Conservation (phyloP, 2,797 vertebrate genomes). For the Pseudochaenichthys georgianus region DNA sequence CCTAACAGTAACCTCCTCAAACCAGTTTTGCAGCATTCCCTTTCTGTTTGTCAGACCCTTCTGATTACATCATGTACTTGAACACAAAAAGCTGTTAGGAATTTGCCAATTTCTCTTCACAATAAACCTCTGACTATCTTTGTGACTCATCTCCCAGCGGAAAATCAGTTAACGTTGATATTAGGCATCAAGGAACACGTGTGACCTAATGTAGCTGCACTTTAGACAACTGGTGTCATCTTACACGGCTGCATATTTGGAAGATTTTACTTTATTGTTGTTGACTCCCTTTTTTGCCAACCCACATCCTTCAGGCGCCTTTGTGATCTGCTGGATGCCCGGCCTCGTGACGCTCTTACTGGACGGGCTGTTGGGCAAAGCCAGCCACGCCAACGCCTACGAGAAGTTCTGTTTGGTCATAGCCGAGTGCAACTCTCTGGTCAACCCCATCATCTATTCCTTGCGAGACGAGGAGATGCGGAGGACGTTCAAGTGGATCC, state of each 20-base stretch:
- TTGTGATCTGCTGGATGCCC: slow-evolving; percentile 97
- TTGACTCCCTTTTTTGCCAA: background rate
- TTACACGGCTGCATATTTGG: background rate
- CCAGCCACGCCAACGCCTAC: slow-evolving; percentile 84
- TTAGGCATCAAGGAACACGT: background rate
- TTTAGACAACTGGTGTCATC: background rate
- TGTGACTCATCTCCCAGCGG: slow-evolving; percentile 8
- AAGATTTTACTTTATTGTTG: background rate
- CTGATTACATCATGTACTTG: too few relatives aligned
- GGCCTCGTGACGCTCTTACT: slow-evolving; percentile 91
- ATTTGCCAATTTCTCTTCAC: background rate
- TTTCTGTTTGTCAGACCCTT: background rate
- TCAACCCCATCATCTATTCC: slow-evolving; percentile 93
- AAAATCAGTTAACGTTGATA: background rate
- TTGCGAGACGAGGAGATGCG: slow-evolving; percentile 93
- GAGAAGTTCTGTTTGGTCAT: slow-evolving; percentile 94
- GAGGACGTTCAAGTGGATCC: slow-evolving; percentile 88
- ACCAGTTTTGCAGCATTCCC: slow-evolving; percentile 41
- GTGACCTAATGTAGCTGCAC: background rate
- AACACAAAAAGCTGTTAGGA: background rate
- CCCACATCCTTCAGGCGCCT: slow-evolving; percentile 86
- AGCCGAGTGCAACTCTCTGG: slow-evolving; percentile 93
- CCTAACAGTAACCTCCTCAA: background rate
- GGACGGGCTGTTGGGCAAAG: slow-evolving; percentile 87
- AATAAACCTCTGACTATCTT: background rate